These are phyloP conservation scores for Caenorhabditis becei DNA, from an alignment of 2,888 invertebrate genomes.

Conservation along the genomic window DNA sequence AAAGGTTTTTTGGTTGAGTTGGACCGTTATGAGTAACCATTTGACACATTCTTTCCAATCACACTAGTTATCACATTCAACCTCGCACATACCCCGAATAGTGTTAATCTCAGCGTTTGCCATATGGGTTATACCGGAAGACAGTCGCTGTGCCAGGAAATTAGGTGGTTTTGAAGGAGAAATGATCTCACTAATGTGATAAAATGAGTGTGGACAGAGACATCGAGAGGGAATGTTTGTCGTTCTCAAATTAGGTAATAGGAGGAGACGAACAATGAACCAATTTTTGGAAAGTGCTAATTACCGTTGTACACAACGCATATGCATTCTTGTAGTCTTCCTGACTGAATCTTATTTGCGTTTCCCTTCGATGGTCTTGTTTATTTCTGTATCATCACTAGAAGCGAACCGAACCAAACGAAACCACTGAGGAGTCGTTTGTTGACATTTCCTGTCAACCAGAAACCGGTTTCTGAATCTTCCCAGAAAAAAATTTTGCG, in stretches of 20 bases:
- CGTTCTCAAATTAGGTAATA: conserved; percentile 13
- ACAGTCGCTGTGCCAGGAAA: too few species aligned
- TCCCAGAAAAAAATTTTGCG: conserved; percentile 5
- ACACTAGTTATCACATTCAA: too few species aligned
- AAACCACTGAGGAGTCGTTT: conserved; percentile 33
- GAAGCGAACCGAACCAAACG: not conserved
- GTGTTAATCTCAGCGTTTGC: not conserved
- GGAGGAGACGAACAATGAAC: conserved; percentile 11
- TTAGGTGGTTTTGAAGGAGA: not conserved
- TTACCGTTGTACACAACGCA: conserved; percentile 17
- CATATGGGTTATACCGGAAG: conserved; percentile 24
- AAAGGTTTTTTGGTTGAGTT: not conserved
- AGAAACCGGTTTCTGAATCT: conserved; percentile 16
- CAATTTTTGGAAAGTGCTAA: conserved; percentile 20
- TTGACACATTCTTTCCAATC: too few species aligned
- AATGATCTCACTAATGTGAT: conserved; percentile 27
- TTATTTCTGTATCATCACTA: conserved; percentile 30
- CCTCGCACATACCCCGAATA: too few species aligned
- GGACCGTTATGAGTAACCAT: too few species aligned
- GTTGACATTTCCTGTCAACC: conserved; percentile 43
- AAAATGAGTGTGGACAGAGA: conserved; percentile 14
- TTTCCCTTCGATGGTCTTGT: conserved; percentile 31
- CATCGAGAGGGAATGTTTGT: conserved; percentile 1
- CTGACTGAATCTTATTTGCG: conserved; percentile 33
- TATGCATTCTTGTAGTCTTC: not conserved